A percentile compares a stretch with the other conserved stretches of the same genome.
phyloP scores from a whole-genome alignment of 2,113 vertebrate genomes.

The Nestor notabilis region DNA sequence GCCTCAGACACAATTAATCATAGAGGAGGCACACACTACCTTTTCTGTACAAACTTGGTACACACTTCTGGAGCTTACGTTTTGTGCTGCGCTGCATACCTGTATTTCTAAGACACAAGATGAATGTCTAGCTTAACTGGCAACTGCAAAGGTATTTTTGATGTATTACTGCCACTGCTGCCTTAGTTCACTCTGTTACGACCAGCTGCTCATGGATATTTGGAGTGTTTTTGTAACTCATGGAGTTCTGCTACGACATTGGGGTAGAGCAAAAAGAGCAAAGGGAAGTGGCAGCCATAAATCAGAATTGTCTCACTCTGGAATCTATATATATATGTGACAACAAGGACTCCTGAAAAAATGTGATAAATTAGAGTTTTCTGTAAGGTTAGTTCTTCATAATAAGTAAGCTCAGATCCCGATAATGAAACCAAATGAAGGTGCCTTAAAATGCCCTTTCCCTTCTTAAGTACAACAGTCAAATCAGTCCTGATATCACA shows the following conservation, averaged over 20 bases:
- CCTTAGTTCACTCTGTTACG: background rate
- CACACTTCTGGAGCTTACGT: background rate
- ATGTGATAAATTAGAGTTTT: background rate
- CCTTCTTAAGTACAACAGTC: background rate
- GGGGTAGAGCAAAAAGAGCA: background rate
- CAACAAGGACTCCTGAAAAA: background rate
- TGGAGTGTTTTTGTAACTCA: background rate
- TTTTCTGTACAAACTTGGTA: background rate
- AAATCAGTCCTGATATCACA: background rate
- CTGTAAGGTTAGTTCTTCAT: background rate
- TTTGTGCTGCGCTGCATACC: background rate
- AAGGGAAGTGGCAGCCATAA: background rate
- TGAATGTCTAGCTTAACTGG: background rate
- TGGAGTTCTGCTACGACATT: background rate
- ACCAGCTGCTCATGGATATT: background rate
- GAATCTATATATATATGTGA: background rate
- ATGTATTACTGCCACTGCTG: background rate
- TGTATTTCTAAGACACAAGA: background rate
- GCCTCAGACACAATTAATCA: background rate
- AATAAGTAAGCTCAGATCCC: background rate
- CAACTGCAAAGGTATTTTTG: background rate
- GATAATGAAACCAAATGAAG: background rate
- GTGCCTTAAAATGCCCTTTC: background rate
- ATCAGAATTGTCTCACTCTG: background rate
- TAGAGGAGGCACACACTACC: background rate